Evolutionary conservation across 1,140 invertebrate species (phyloP).

Genomic region (Zaprionus tsacasi): DNA sequence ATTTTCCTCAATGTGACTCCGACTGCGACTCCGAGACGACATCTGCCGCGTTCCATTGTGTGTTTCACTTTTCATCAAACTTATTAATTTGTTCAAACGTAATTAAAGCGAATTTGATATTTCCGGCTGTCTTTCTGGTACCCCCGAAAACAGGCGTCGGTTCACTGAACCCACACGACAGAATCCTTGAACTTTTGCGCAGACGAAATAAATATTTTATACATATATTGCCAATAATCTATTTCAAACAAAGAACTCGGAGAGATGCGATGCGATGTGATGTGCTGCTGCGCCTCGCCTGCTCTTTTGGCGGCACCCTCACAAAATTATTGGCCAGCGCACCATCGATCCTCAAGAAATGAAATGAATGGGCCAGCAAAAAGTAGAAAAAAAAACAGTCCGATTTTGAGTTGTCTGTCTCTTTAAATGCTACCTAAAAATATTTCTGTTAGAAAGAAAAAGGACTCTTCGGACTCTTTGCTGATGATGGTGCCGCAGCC

Average conservation of each 20-base stretch:
- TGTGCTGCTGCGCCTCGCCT: conserved; percentile 44
- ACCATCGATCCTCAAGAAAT: conserved; percentile 50
- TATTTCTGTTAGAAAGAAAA: conserved; percentile 72
- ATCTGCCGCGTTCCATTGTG: conserved; percentile 72
- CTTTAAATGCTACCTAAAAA: conserved; percentile 78
- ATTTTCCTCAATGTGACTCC: conserved; percentile 15
- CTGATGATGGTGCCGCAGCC: conserved; percentile 13
- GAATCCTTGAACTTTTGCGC: conserved; percentile 76
- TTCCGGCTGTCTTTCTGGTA: conserved; percentile 58
- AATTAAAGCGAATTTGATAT: conserved; percentile 81
- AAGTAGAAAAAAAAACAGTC: conserved; percentile 44
- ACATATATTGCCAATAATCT: conserved; percentile 78
- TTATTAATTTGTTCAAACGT: conserved; percentile 77
- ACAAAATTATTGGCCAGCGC: conserved; percentile 83
- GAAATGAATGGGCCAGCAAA: conserved; percentile 10
- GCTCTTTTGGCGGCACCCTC: conserved; percentile 83
- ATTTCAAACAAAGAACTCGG: conserved; percentile 73
- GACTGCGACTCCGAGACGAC: conserved; percentile 28
- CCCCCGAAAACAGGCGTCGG: conserved; percentile 48
- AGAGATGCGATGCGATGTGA: conserved; percentile 43
- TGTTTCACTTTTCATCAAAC: conserved; percentile 80
- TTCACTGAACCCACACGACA: conserved; percentile 66
- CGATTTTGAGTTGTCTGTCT: conserved; percentile 66
- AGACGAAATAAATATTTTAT: conserved; percentile 73
- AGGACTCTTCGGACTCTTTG: conserved; percentile 59